A percentile compares a stretch with the other conserved stretches of the same genome.
Evolutionary conservation across 2,888 invertebrate species (phyloP).

Genomic region (Leucozona laternaria): DNA sequence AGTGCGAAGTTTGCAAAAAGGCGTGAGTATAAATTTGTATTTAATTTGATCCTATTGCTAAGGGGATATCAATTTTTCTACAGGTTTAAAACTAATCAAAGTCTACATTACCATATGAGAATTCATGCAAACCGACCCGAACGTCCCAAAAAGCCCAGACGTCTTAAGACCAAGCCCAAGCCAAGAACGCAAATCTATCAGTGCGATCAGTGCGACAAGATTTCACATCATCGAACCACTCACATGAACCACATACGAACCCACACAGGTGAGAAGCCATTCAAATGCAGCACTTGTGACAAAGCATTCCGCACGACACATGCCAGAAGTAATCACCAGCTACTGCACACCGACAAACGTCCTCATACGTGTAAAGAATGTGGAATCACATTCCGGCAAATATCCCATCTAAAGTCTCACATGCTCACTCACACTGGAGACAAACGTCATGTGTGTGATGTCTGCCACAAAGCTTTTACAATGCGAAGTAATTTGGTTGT

Average conservation of each 20-base stretch:
- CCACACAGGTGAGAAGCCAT: conserved; percentile 77
- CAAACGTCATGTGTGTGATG: conserved; percentile 71
- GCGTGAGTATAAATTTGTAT: conserved; percentile 51
- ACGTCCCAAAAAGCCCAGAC: conserved; percentile 9
- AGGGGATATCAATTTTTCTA: neutral
- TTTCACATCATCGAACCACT: conserved; percentile 75
- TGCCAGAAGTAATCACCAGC: conserved; percentile 75
- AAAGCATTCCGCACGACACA: conserved; percentile 77
- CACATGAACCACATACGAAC: conserved; percentile 77
- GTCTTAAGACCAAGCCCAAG: conserved; percentile 27
- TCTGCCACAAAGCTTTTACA: conserved; percentile 76
- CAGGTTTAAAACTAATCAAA: conserved; percentile 76
- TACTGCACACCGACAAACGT: conserved; percentile 76
- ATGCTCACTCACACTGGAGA: conserved; percentile 75
- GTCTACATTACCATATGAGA: conserved; percentile 70
- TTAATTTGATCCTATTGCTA: neutral
- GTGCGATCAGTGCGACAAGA: conserved; percentile 75
- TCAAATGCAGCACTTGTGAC: conserved; percentile 72
- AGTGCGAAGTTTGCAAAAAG: conserved; percentile 72
- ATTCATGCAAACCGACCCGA: conserved; percentile 46
- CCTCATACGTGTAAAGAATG: conserved; percentile 77
- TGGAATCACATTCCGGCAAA: conserved; percentile 76
- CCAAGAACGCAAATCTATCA: conserved; percentile 22
- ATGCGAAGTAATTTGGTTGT: conserved; percentile 72
- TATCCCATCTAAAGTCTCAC: conserved; percentile 76